Percentiles rank a stretch among this genome's conserved stretches.
phyloP scores from a whole-genome alignment of 2,113 vertebrate genomes.

The Sorex araneus region DNA sequence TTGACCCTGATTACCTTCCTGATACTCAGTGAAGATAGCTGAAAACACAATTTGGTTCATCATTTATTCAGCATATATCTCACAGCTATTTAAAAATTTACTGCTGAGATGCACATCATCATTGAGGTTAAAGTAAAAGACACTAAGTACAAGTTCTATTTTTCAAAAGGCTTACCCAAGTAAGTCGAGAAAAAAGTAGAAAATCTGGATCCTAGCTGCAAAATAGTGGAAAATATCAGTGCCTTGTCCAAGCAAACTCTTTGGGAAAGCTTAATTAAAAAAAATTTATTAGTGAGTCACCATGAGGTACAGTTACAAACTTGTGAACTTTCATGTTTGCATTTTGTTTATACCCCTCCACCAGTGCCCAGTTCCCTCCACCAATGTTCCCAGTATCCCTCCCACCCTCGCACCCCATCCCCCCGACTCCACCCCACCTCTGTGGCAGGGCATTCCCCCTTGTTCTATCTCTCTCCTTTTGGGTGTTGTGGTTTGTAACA shows the following conservation, averaged over 20 bases:
- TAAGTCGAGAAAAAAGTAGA: slow-evolving; percentile 78
- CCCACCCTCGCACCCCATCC: no score
- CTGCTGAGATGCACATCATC: slow-evolving; percentile 84
- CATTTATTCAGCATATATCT: slow-evolving; percentile 89
- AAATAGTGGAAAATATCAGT: slow-evolving; percentile 75
- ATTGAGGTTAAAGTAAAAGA: slow-evolving; percentile 82
- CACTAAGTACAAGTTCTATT: slow-evolving; percentile 81
- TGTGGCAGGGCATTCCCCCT: no score
- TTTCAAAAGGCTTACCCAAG: slow-evolving; percentile 74
- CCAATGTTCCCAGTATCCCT: no score
- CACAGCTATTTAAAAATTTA: slow-evolving; percentile 89
- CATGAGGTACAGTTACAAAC: no score
- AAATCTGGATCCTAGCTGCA: slow-evolving; percentile 70
- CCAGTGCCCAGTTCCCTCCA: no score
- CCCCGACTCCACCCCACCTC: no score
- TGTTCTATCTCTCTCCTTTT: no score
- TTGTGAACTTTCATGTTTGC: no score
- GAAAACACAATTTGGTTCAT: slow-evolving; percentile 85
- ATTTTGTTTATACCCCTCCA: no score
- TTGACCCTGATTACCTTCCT: slow-evolving; percentile 86
- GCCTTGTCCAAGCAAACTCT: slow-evolving; percentile 62
- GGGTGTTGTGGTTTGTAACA: no score
- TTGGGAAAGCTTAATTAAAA: slow-evolving; percentile 72
- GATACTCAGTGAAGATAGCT: slow-evolving; percentile 83
- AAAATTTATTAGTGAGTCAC: no score